Evolutionary conservation across 2,888 invertebrate genomes (phyloP), one percentile per base, ranked within the genome.

Genomic region (Volucella inanis): DNA sequence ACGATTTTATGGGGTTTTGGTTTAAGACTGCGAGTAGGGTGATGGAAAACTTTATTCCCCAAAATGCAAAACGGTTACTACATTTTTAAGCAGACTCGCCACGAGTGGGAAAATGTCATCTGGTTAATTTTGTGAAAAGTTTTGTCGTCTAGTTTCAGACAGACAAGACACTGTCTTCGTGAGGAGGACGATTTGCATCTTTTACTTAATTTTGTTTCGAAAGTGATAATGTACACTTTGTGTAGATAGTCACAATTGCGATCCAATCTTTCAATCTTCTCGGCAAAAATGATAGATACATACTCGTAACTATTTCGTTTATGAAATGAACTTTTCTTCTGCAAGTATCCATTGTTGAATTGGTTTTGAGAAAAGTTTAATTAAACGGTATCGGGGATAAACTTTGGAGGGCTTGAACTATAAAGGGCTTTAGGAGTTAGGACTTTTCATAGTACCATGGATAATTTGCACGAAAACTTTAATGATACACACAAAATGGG

Each of bases 51-150:
- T 75, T 70, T 75, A 68, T 76, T 64, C 47, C 70, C 61, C 50
- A 81, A 76, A 81, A 81, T 84, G 79, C 74, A 84, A 84, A 84
- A 65, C 65, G 72, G 41, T 74, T 68, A 75, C 61, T 47, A 74
- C 57, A 74, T 79, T 70, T 31, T 31, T 65, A 12, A 14, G 57
- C 41, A 52, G 52, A 77, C 18, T 22, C 67, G 57, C 57, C 61
- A 31, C 72, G 47, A 79, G 64, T 74, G 83, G 54, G 79, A 79
- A 83, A 79, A 41, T 75, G 70, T 75, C 83, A 84, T 78, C 83
- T 84, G 79, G 70, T 64, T 10, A 68, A 68, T 71, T 78, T 43
- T 62, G 50, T n/a, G 22, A 64, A 70, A 83, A 71, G 52, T 78
- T 78, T 59, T 62, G 47, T 61, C 59, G 65, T 79, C 65, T 49